Evolutionary conservation across 2,797 vertebrate genomes (phyloP), one percentile per base, ranked within the genome.

Genomic region (Setipinna tenuifilis): DNA sequence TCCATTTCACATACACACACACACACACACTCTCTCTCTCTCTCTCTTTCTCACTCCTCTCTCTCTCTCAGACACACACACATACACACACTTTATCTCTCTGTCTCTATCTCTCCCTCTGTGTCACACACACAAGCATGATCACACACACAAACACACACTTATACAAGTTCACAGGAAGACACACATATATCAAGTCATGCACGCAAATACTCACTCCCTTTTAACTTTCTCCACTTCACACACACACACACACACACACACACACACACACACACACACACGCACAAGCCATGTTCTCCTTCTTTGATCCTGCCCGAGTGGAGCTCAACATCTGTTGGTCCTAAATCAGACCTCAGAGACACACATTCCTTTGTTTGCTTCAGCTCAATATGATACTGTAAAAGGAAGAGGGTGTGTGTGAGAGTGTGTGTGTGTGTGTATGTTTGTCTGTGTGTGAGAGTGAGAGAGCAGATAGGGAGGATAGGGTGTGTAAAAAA

Each of bases 281-380:
- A 78, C 28, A 71, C 28, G 17, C 57, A 68, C 59, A 48, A 3
- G 6, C 54, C 68, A 12, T 19, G 11, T 75, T 41, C 87, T 54
- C 86, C 50, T 9, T 88, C 90, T 94, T 93, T 92, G 91, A 93
- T 93, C 90, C 87, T 82, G 58, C 84, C 82, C 88, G 85, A 90
- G 83, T 46, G 68, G 91, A 93, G 92, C 86, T 85, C 89, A 90
- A 91, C 87, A 92, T 95, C 92, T 94, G 89, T 93, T 94, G 88
- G 88, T 88, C 88, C 86, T 90, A 83, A 88, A 89, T 89, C 86
- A 87, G 87, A 62, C 85, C 87, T 88, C 62, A 88, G 87, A 92
- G 91, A 93, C 92, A 90, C 90, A 85, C 83, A 83, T 86, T 89
- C 83, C 87, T 86, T 91, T 93, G 90, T 93, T 90, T 86, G 81